Percentiles rank a stretch among this genome's conserved stretches.
phyloP scores from a whole-genome alignment of 2,113 vertebrate species.

The Sinocyclocheilus rhinocerous region DNA sequence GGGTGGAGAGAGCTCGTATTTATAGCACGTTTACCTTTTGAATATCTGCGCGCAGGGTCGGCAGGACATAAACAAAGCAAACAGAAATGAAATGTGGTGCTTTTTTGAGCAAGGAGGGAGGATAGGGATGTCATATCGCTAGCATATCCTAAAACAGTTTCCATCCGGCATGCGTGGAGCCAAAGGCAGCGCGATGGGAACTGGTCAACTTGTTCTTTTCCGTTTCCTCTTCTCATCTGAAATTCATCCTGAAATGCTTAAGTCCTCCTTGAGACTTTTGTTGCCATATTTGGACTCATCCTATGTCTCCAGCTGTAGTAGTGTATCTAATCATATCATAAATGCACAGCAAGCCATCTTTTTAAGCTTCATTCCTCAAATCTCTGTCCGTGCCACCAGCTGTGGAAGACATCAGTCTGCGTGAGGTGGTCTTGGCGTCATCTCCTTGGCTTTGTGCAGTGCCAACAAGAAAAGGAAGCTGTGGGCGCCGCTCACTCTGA shows the following conservation, averaged over 20 bases:
- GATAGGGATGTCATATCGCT: constrained; percentile 56
- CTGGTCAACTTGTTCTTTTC: constrained; percentile 54
- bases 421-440: constrained; percentile 58
- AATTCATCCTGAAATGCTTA: constrained; percentile 35
- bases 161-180: constrained; percentile 54
- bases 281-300: constrained; percentile 29
- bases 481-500: constrained; percentile 59
- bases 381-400: constrained; percentile 11
- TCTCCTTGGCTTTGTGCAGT: constrained; percentile 62
- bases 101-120: constrained; percentile 46
- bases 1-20: constrained; percentile 65
- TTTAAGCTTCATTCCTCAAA: background rate
- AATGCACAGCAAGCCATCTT: background rate
- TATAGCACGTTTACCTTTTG: constrained; percentile 68
- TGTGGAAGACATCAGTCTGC: constrained; percentile 46
- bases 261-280: background rate
- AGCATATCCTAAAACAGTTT: constrained; percentile 57
- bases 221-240: constrained; percentile 41
- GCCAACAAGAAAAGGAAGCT: constrained; percentile 63
- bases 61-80: constrained; percentile 59
- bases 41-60: constrained; percentile 62
- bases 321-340: background rate
- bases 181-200: constrained; percentile 45
- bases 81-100: constrained; percentile 52
- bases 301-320: background rate